Percentiles rank a stretch among this genome's conserved stretches.
These are phyloP conservation scores for Prolemur simus DNA, from an alignment of 2,113 vertebrate genomes.

Conservation along the genomic window DNA sequence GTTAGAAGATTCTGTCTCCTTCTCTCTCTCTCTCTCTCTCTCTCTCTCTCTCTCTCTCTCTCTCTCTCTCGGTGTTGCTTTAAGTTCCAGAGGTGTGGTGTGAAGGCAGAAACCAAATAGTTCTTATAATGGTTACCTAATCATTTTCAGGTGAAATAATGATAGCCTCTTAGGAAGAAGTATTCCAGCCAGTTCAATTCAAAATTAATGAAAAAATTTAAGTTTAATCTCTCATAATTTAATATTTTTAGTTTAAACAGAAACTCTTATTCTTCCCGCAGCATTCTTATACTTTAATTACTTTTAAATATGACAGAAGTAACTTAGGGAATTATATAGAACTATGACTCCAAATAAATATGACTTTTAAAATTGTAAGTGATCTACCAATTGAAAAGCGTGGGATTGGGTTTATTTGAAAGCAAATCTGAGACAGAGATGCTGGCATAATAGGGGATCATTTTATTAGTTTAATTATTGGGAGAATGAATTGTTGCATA, in stretches of 20 bases:
- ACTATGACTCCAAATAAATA: background rate
- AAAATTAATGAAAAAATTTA: background rate
- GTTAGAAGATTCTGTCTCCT: background rate
- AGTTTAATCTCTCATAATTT: background rate
- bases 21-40: background rate
- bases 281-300: background rate
- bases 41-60: accelerated
- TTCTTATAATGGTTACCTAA: background rate
- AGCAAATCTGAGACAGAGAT: background rate
- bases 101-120: background rate
- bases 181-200: background rate
- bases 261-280: background rate
- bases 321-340: background rate
- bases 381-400: background rate
- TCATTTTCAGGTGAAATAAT: slow-evolving; percentile 7
- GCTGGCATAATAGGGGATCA: background rate
- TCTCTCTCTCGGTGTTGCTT: background rate
- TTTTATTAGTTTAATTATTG: background rate
- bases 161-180: background rate
- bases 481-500: background rate
- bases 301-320: background rate
- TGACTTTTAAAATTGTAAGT: background rate
- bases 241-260: background rate
- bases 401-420: background rate
- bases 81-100: background rate